Base-by-base conservation (phyloP, 2,113 vertebrate species). In the Cettia cetti region DNA sequence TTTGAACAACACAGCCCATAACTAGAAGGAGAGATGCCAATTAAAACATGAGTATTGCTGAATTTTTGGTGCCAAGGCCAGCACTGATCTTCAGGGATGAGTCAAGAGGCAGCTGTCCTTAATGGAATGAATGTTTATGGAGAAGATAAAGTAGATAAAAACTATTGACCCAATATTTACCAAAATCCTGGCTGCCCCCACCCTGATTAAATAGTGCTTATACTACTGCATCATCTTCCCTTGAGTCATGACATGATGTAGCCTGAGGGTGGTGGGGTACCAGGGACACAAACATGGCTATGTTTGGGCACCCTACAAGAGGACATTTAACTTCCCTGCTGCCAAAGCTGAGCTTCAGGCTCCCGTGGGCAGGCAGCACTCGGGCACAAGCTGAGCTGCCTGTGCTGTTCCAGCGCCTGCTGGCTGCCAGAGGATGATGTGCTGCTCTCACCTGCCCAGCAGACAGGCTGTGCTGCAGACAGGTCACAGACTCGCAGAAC, bases 71-170 rank as follows among this genome's bases (percentile, higher is more conserved):
- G 89, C 92, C 90, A 94, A 94, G 60, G 70, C 7, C n/a, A 92
- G 69, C 61, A 68, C 69, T 84, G 31, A 71, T 90, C 50, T 94
- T 50, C 35, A 82, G 35, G 42, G 61, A 94, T 89, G 65, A 87
- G 57, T 45, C 70, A 91, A 89, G 39, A 91, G 69, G 72, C 89
- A 92, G 86, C 70, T 96, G 77, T 89, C 89, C 74, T 86, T 71
- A 65, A 86, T 15, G 33, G 53, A 79, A 89, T 49, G 37, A 72
- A 71, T 14, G 10, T 79, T 91, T 92, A 77, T 75, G 75, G 37
- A 81, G 86, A 86, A 89, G 69, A 89, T 93, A 77, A 93, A 94
- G 65, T 53, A 93, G 64, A 84, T 90, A 70, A 93, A 96, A 96
- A 66, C 15, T 14, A 77, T 17, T 89, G 86, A 65, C 75, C 78